These are phyloP conservation scores for Listrodromus nycthemerus DNA, from an alignment of 2,888 invertebrate genomes.

Conservation along the genomic window DNA sequence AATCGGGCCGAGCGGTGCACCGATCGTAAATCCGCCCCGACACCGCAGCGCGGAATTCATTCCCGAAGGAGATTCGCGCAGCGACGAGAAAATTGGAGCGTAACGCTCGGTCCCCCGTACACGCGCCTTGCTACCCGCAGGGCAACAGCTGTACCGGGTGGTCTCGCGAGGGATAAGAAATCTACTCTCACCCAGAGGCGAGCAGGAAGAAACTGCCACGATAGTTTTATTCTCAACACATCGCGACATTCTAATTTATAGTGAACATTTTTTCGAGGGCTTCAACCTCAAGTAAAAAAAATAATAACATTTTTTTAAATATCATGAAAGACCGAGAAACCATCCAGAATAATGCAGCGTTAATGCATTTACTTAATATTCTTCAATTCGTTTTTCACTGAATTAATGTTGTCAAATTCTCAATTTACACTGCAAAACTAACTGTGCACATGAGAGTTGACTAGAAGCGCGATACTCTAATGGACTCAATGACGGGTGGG, in stretches of 20 bases:
- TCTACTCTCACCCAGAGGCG: conserved; percentile 29
- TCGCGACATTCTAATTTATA: conserved; percentile 49
- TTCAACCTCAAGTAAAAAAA: conserved; percentile 29
- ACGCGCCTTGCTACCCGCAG: conserved; percentile 32
- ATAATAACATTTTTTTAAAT: too few relatives aligned
- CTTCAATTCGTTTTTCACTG: too few relatives aligned
- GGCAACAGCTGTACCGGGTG: conserved; percentile 70
- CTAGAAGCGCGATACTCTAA: background rate
- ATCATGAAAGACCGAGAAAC: conserved; percentile 1
- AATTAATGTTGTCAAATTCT: too few relatives aligned
- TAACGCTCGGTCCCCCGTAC: conserved; percentile 64
- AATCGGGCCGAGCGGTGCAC: conserved; percentile 70
- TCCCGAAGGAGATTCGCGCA: conserved; percentile 71
- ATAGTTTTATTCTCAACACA: conserved; percentile 36
- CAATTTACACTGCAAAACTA: background rate
- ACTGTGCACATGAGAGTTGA: background rate
- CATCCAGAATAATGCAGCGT: conserved; percentile 13
- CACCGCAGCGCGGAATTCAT: conserved; percentile 74
- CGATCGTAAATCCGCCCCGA: conserved; percentile 78
- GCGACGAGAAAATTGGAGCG: conserved; percentile 77
- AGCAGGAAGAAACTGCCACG: conserved; percentile 46
- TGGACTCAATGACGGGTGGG: background rate
- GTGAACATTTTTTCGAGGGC: conserved; percentile 46
- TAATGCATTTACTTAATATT: background rate
- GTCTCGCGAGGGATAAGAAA: conserved; percentile 62